A percentile compares a stretch with the other conserved stretches of the same genome.
phyloP scores from a whole-genome alignment of 2,888 invertebrate species.

The Agapetus fuscipes region DNA sequence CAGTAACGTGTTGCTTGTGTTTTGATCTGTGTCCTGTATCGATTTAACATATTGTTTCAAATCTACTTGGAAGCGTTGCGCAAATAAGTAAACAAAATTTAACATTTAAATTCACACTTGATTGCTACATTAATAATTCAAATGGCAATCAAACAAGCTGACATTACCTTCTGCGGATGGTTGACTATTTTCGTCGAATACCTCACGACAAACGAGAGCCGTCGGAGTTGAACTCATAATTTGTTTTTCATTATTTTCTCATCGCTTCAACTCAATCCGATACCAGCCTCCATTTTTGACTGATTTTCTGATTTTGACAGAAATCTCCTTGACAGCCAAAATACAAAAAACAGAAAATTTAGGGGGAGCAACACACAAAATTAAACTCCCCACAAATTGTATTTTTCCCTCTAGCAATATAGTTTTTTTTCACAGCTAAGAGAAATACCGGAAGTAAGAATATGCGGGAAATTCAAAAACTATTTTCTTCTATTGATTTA shows the following conservation, averaged over 20 bases:
- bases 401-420: no score
- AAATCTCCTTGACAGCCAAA: conserved; percentile 7
- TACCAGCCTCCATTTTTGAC: conserved; percentile 6
- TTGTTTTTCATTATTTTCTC: conserved; percentile 7
- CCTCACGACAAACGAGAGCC: conserved; percentile 55
- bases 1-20: no score
- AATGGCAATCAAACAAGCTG: no score
- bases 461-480: no score
- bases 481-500: no score
- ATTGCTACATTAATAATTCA: conserved; percentile 12
- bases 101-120: conserved; percentile 14
- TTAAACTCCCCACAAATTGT: no score
- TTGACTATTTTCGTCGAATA: conserved; percentile 76
- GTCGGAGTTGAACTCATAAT: conserved; percentile 16
- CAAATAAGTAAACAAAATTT: conserved; percentile 7
- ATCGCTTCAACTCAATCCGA: conserved; percentile 2
- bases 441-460: no score
- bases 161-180: conserved; percentile 75
- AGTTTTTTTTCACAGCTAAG: no score
- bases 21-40: no score
- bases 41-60: conserved; percentile 15
- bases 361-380: no score
- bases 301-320: conserved; percentile 3
- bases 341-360: conserved; percentile 9
- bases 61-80: no score